A percentile compares a stretch with the other conserved stretches of the same genome.
Evolutionary conservation across 2,888 invertebrate species (phyloP).

Genomic region (Acleris holmiana): DNA sequence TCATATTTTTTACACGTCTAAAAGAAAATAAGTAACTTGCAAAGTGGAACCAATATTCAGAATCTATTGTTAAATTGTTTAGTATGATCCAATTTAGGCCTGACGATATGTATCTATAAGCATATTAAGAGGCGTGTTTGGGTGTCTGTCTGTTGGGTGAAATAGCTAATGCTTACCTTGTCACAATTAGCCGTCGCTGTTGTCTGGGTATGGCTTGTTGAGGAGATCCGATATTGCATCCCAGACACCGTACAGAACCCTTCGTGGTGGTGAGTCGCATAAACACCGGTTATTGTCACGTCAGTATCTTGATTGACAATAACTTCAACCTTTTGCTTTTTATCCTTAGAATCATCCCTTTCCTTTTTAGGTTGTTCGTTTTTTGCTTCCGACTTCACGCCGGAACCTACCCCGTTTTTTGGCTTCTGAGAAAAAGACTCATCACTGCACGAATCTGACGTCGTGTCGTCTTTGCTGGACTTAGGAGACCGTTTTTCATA

Average conservation of each 20-base stretch:
- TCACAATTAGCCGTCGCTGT: conserved; percentile 92
- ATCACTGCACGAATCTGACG: conserved; percentile 83
- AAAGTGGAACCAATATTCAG: no score
- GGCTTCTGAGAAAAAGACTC: conserved; percentile 80
- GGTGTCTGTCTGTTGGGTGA: conserved; percentile 20
- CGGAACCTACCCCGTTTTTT: conserved; percentile 81
- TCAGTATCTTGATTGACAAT: conserved; percentile 94
- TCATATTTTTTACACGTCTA: no score
- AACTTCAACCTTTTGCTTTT: conserved; percentile 88
- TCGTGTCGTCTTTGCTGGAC: conserved; percentile 84
- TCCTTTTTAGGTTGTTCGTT: conserved; percentile 73
- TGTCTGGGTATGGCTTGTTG: conserved; percentile 93
- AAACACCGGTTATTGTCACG: conserved; percentile 94
- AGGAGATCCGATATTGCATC: conserved; percentile 94
- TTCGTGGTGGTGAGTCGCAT: conserved; percentile 92
- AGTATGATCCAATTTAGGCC: no score
- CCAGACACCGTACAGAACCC: conserved; percentile 93
- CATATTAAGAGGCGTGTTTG: not conserved
- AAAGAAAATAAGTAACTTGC: no score
- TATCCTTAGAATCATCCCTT: conserved; percentile 67
- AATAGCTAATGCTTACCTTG: conserved; percentile 71
- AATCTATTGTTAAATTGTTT: no score
- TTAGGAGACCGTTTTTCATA: conserved; percentile 89
- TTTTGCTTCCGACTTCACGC: conserved; percentile 82
- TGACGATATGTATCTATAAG: no score